These are phyloP conservation scores for Chlorodrepanis virens DNA, from an alignment of 2,113 vertebrate species.

Conservation along the genomic window DNA sequence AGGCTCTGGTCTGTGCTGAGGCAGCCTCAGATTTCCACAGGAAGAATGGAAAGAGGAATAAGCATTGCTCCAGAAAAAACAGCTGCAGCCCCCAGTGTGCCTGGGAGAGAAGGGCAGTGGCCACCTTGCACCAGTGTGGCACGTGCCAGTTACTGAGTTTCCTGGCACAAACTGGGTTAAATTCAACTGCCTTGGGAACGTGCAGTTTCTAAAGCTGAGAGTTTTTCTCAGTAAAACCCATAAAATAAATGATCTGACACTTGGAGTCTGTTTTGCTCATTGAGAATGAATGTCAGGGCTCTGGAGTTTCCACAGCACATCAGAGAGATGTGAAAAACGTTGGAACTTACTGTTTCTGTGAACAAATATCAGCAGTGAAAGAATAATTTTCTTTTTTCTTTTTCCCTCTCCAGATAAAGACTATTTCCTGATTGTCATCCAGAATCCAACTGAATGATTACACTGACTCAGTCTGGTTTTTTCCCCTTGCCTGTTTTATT, in stretches of 20 bases:
- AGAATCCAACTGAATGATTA: constrained; percentile 87
- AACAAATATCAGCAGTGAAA: neutral
- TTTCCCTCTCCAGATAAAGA: constrained; percentile 86
- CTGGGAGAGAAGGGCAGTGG: neutral
- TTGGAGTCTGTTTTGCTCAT: neutral
- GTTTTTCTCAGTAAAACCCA: neutral
- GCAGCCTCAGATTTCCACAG: neutral
- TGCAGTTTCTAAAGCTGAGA: neutral
- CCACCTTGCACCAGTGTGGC: no score
- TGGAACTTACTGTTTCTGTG: neutral
- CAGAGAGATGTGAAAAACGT: neutral
- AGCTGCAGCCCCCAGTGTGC: neutral
- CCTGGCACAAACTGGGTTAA: neutral
- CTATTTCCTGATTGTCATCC: constrained; percentile 95
- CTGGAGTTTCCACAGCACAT: neutral
- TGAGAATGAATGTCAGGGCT: neutral
- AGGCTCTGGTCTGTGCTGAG: neutral
- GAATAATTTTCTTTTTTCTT: neutral
- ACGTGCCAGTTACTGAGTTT: neutral
- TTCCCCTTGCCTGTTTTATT: neutral
- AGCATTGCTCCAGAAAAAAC: neutral
- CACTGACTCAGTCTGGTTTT: neutral
- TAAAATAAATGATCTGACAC: neutral
- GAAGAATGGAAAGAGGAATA: neutral
- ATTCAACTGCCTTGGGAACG: neutral